These are phyloP conservation scores for Drosophila equinoxialis DNA, from an alignment of 1,140 invertebrate species.

Conservation along the genomic window DNA sequence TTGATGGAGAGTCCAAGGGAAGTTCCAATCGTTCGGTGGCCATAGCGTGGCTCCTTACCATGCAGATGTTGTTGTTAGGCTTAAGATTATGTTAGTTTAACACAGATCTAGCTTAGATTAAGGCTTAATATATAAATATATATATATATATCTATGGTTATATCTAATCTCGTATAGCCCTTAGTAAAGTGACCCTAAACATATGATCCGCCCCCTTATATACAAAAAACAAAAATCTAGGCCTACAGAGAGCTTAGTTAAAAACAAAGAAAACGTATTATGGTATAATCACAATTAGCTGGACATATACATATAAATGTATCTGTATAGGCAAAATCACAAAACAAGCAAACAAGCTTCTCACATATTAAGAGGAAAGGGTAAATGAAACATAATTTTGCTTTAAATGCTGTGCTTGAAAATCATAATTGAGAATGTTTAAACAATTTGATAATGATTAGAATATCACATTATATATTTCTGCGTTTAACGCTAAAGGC, in stretches of 20 bases:
- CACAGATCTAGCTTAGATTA: conserved; percentile 31
- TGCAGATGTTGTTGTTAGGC: conserved; percentile 46
- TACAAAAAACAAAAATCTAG: conserved; percentile 18
- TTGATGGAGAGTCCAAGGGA: conserved; percentile 48
- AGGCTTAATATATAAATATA: neutral
- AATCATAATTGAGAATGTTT: conserved; percentile 27
- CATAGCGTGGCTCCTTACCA: conserved; percentile 50
- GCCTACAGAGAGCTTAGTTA: conserved; percentile 36
- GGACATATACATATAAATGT: conserved; percentile 38
- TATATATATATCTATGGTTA: conserved; percentile 1
- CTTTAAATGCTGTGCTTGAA: conserved; percentile 64
- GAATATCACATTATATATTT: conserved; percentile 42
- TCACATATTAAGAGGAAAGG: conserved; percentile 25
- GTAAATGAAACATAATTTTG: conserved; percentile 66
- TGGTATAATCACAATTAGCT: conserved; percentile 28
- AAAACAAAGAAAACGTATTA: neutral
- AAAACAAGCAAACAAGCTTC: conserved; percentile 2
- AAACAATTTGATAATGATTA: conserved; percentile 21
- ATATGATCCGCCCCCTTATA: conserved; percentile 69
- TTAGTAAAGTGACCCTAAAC: conserved; percentile 59
- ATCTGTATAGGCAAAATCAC: conserved; percentile 40
- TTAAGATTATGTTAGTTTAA: conserved; percentile 57
- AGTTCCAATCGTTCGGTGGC: conserved; percentile 41
- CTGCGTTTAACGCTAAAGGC: conserved; percentile 63
- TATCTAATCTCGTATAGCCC: conserved; percentile 40